Percentiles rank a stretch among this genome's conserved stretches.
phyloP scores from a whole-genome alignment of 2,113 vertebrate species.

The Lutjanus erythropterus region DNA sequence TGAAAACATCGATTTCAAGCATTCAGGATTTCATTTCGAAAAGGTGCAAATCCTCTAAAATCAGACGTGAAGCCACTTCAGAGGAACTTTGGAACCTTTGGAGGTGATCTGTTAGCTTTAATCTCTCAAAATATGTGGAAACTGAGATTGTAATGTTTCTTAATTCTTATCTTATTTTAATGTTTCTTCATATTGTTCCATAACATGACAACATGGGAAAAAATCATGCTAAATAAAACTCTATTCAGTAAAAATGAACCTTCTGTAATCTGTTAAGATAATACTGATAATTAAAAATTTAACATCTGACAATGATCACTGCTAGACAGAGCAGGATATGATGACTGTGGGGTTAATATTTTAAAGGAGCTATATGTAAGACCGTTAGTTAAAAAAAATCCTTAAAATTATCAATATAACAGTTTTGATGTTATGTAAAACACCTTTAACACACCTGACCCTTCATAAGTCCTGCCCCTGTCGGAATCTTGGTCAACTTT shows the following conservation, averaged over 20 bases:
- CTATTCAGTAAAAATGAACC: too few relatives aligned
- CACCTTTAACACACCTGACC: too few relatives aligned
- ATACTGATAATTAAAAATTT: background rate
- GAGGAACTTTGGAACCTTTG: background rate
- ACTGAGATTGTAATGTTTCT: too few relatives aligned
- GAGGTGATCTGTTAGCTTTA: background rate
- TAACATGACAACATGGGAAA: background rate
- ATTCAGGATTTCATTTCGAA: slow-evolving; percentile 24
- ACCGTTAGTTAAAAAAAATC: too few relatives aligned
- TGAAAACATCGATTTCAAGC: slow-evolving; percentile 9
- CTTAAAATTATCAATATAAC: too few relatives aligned
- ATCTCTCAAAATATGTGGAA: background rate
- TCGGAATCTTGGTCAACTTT: too few relatives aligned
- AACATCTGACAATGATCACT: background rate
- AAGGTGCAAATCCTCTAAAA: slow-evolving; percentile 9
- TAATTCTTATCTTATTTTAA: background rate
- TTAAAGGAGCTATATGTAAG: too few relatives aligned
- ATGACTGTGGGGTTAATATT: background rate
- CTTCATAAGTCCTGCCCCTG: too few relatives aligned
- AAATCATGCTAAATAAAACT: background rate
- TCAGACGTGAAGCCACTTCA: background rate
- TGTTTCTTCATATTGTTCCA: background rate
- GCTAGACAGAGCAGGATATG: background rate
- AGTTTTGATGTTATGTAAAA: too few relatives aligned
- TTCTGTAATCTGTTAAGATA: background rate